These are phyloP conservation scores for Ectemnius lituratus DNA, from an alignment of 2,888 invertebrate genomes.

Conservation along the genomic window DNA sequence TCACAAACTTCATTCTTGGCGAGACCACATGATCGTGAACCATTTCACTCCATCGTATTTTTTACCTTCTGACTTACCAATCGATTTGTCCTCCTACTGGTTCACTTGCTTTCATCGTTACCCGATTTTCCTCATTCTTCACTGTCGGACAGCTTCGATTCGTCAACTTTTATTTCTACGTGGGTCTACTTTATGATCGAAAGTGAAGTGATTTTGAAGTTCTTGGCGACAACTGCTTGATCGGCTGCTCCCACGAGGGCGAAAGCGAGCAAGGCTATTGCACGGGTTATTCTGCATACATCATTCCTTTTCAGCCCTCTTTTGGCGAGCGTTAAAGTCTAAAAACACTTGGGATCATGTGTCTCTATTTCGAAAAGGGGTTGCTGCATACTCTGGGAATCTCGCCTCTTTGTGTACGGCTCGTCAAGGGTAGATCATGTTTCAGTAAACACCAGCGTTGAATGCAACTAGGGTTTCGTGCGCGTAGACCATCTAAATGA, in stretches of 20 bases:
- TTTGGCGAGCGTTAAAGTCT: slow-evolving; percentile 24
- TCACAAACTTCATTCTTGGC: not conserved
- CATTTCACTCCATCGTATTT: too few relatives aligned
- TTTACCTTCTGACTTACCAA: too few relatives aligned
- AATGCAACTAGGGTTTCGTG: too few relatives aligned
- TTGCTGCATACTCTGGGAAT: slow-evolving; percentile 34
- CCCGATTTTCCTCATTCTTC: slow-evolving; percentile 30
- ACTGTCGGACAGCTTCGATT: slow-evolving; percentile 31
- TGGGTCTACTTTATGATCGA: slow-evolving; percentile 62
- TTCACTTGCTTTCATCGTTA: too few relatives aligned
- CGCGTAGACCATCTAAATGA: too few relatives aligned
- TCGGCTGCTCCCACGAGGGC: slow-evolving; percentile 41
- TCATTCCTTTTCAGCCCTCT: slow-evolving; percentile 14
- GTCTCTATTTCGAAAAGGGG: slow-evolving; percentile 33
- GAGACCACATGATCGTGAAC: too few relatives aligned
- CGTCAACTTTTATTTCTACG: slow-evolving; percentile 60
- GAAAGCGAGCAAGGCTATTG: slow-evolving; percentile 59
- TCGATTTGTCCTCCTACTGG: too few relatives aligned
- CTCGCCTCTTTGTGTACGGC: slow-evolving; percentile 39
- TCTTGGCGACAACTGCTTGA: slow-evolving; percentile 36
- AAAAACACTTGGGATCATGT: slow-evolving; percentile 48
- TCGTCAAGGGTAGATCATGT: not conserved
- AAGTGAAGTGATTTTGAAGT: slow-evolving; percentile 26
- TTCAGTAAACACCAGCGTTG: too few relatives aligned
- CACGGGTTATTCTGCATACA: slow-evolving; percentile 46